Conservation (phyloP, 2,888 invertebrate genomes). For the Drosophila suboccidentalis region DNA sequence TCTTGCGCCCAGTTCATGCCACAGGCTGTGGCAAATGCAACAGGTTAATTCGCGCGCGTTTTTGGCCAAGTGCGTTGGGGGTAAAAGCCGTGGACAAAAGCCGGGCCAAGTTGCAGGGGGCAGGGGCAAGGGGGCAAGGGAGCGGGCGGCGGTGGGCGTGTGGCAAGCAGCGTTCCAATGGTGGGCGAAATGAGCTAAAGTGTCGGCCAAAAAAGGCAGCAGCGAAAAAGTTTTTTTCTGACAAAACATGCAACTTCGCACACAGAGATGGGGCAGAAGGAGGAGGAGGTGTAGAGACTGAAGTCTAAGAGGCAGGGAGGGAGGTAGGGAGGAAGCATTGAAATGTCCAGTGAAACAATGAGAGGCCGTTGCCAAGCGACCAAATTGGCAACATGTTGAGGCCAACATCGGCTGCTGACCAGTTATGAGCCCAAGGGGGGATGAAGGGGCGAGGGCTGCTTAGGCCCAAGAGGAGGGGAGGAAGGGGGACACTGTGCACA, state of each 20-base stretch:
- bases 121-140: conserved; percentile 16
- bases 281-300: background rate
- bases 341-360: conserved; percentile 76
- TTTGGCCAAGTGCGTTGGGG: conserved; percentile 65
- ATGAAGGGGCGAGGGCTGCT: background rate
- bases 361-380: conserved; percentile 56
- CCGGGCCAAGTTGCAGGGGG: conserved; percentile 36
- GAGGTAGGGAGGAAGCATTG: conserved; percentile 64
- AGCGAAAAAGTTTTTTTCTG: conserved; percentile 56
- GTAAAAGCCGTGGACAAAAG: conserved; percentile 29
- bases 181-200: conserved; percentile 73
- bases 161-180: conserved; percentile 32
- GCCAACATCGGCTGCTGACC: conserved; percentile 47
- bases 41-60: conserved; percentile 82
- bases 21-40: conserved; percentile 62
- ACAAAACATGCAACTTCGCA: conserved; percentile 70
- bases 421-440: conserved; percentile 56
- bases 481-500: conserved; percentile 54
- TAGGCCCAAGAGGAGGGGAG: background rate
- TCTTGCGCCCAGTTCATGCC: conserved; percentile 32
- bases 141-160: conserved; percentile 17
- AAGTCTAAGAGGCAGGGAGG: background rate
- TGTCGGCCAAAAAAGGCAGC: conserved; percentile 75
- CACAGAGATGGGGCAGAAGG: conserved; percentile 28
- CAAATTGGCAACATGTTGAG: conserved; percentile 70